Evolutionary conservation across 2,113 vertebrate genomes (phyloP).

Genomic region (Typhlomys cinereus): DNA sequence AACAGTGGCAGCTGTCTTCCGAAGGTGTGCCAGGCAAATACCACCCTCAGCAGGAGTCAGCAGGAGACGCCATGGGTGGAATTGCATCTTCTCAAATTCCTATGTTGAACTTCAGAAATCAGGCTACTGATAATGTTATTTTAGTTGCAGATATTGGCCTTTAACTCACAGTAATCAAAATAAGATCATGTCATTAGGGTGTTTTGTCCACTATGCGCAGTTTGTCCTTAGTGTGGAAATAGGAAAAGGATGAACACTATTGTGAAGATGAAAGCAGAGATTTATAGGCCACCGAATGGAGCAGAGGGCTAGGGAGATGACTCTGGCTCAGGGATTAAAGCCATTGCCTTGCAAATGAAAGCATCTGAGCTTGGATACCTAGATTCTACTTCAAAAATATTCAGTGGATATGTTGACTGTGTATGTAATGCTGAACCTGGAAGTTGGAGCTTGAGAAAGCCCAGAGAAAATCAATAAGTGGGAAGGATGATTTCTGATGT

Average conservation of each 20-base stretch:
- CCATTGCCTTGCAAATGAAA: too few species aligned
- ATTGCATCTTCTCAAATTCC: fast-evolving
- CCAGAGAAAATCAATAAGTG: too few species aligned
- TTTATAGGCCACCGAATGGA: background rate
- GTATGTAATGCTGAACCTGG: too few species aligned
- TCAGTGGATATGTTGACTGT: too few species aligned
- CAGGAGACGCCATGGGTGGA: background rate
- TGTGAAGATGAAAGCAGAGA: background rate
- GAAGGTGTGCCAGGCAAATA: background rate
- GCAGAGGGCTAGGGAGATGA: too few species aligned
- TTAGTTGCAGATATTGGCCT: background rate
- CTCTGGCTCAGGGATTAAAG: too few species aligned
- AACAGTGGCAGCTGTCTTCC: background rate
- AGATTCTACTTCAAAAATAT: too few species aligned
- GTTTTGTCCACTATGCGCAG: background rate
- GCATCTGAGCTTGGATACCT: too few species aligned
- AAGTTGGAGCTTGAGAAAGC: too few species aligned
- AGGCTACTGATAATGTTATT: background rate
- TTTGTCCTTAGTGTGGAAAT: background rate
- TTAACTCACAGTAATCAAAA: background rate
- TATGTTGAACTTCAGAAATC: background rate
- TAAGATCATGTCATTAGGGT: background rate
- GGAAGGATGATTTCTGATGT: too few species aligned
- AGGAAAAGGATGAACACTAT: background rate
- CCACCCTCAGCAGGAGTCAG: background rate